Evolutionary conservation across 2,113 vertebrate genomes (phyloP), one percentile per base, ranked within the genome.

Genomic region (Tinamus guttatus): DNA sequence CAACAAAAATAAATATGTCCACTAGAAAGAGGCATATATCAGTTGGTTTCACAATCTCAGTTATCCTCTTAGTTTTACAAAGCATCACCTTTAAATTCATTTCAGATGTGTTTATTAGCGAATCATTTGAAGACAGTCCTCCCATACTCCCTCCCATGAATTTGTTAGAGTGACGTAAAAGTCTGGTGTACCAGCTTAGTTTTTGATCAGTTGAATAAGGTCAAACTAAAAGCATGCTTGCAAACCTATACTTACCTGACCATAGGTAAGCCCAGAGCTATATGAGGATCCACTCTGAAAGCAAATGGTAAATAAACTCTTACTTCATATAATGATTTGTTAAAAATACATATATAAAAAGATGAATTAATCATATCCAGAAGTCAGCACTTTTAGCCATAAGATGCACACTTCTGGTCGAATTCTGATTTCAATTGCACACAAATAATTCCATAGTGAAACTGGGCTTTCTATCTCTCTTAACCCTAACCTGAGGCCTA

Each of bases 161-260:
- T 52, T 56, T 10, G 36, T 20, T 73, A 49, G 32, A 54, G 6
- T 68, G 83, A 59, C 5, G 17, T 32, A 82, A 45, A 70, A 85
- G 13, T 25, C 80, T 28, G 56, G 18, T 7, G 5, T 21, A 78
- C 40, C 24, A 70, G 19, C n/a, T 81, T 59, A 30, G 4, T 34
- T 86, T 75, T 60, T 75, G 22, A 78, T 58, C 11, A 85, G 11
- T 5, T 70, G 12, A 69, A 7, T 30, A 73, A 87, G 7, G 6
- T 17, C 49, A 77, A 65, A 58, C 24, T 47, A 16, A 76, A 95
- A 86, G 56, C 4, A 25, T 9, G 4, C 19, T 88, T 30, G 45
- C 81, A 59, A 94, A 59, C 13, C 71, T 27, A n/a, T 4, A 67
- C 9, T 95, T 95, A 97, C 96, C 96, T 97, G 93, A 18, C 97